Evolutionary conservation across 2,888 invertebrate species (phyloP).

Genomic region (Theodoxus fluviatilis): DNA sequence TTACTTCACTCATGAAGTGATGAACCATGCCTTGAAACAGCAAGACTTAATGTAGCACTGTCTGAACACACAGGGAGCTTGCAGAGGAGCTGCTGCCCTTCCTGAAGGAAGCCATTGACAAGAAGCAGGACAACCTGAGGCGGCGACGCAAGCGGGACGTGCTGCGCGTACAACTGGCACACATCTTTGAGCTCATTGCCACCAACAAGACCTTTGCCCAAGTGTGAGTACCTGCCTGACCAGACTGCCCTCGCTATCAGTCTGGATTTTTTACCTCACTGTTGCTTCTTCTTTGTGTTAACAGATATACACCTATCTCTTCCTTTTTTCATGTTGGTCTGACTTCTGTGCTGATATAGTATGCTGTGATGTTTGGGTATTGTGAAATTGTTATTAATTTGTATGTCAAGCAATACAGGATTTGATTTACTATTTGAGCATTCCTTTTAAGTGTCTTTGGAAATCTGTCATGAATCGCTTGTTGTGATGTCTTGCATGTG

Average conservation of each 20-base stretch:
- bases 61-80: slow-evolving; percentile 80
- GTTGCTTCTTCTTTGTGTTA: too few relatives aligned
- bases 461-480: too few relatives aligned
- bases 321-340: background rate
- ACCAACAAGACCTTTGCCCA: slow-evolving; percentile 69
- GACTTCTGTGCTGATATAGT: background rate
- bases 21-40: too few relatives aligned
- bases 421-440: too few relatives aligned
- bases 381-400: too few relatives aligned
- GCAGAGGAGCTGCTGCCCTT: slow-evolving; percentile 93
- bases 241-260: too few relatives aligned
- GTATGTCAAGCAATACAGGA: too few relatives aligned
- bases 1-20: too few relatives aligned
- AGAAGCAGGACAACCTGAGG: slow-evolving; percentile 96
- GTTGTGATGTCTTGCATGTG: too few relatives aligned
- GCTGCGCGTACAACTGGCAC: slow-evolving; percentile 86
- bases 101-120: slow-evolving; percentile 93
- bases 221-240: slow-evolving; percentile 53
- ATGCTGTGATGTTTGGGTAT: background rate
- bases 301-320: background rate
- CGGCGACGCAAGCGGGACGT: slow-evolving; percentile 89
- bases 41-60: too few relatives aligned
- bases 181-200: slow-evolving; percentile 88
- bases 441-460: too few relatives aligned
- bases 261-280: too few relatives aligned